Evolutionary conservation across 2,113 vertebrate genomes (phyloP).

Genomic region (Tenebrosternarchus preto): DNA sequence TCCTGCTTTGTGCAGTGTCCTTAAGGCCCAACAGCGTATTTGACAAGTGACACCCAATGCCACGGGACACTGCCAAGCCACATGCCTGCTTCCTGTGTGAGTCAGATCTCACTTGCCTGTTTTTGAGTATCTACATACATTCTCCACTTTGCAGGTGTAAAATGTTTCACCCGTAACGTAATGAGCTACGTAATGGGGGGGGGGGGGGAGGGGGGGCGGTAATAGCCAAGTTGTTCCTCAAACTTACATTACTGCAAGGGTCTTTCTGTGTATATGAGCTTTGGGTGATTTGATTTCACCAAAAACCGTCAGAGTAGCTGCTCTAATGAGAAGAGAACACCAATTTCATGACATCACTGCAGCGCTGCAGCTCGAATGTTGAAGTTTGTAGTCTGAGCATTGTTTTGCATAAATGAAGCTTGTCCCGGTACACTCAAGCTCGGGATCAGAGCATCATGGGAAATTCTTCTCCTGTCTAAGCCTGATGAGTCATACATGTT

Average conservation of each 20-base stretch:
- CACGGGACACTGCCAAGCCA: constrained; percentile 1
- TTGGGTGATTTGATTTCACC: constrained; percentile 15
- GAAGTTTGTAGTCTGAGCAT: constrained; percentile 28
- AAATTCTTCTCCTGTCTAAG: constrained; percentile 34
- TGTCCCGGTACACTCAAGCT: constrained; percentile 17
- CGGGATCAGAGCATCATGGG: constrained; percentile 7
- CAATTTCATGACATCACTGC: constrained; percentile 21
- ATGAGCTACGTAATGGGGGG: too few relatives aligned
- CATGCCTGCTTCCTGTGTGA: not conserved
- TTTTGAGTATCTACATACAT: not conserved
- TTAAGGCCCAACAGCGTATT: constrained; percentile 6
- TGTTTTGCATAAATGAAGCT: constrained; percentile 12
- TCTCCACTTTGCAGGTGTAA: not conserved
- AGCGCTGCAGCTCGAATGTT: constrained; percentile 3
- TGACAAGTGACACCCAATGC: constrained; percentile 32
- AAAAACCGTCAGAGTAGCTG: constrained; percentile 9
- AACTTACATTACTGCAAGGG: too few relatives aligned
- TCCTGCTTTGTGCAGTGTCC: constrained; percentile 26
- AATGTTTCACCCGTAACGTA: too few relatives aligned
- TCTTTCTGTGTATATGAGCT: not conserved
- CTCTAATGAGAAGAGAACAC: constrained; percentile 25
- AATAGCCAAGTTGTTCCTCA: too few relatives aligned
- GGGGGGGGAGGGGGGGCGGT: too few relatives aligned
- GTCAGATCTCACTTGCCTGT: not conserved
- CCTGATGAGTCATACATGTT: constrained; percentile 47